Conservation (phyloP, 2,113 vertebrate genomes). For the Takifugu flavidus region DNA sequence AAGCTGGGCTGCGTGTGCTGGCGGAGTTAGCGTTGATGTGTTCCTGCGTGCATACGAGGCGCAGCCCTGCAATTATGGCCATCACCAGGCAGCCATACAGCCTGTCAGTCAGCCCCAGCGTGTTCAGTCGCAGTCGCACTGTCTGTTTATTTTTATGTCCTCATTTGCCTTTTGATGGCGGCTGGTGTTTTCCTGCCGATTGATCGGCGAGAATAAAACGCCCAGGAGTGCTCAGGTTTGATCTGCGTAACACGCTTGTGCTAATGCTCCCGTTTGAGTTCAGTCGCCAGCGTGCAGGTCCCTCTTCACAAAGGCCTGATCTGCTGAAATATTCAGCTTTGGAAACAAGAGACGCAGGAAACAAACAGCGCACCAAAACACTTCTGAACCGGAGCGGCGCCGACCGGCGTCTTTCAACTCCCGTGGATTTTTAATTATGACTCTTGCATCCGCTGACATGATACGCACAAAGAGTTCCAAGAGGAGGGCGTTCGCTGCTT, state of each 20-base stretch:
- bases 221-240: conserved; percentile 58
- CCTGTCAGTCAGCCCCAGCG: conserved; percentile 17
- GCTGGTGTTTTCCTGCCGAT: conserved; percentile 54
- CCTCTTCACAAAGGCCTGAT: conserved; percentile 52
- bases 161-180: conserved; percentile 57
- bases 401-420: conserved; percentile 33
- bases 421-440: conserved; percentile 28
- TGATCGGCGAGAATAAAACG: conserved; percentile 51
- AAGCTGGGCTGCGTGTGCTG: conserved; percentile 17
- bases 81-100: conserved; percentile 19
- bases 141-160: conserved; percentile 48
- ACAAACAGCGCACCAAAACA: conserved; percentile 37
- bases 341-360: conserved; percentile 36
- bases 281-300: conserved; percentile 44
- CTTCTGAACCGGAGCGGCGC: conserved; percentile 19
- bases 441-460: conserved; percentile 22
- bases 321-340: conserved; percentile 44
- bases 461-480: conserved; percentile 1
- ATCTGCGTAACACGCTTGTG: conserved; percentile 61
- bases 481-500: background rate
- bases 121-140: conserved; percentile 17
- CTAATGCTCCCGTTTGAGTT: conserved; percentile 61
- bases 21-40: conserved; percentile 43
- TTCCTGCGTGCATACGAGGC: conserved; percentile 27
- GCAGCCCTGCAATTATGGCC: conserved; percentile 27